Conservation (phyloP, 2,888 invertebrate species). For the Pseudeuparius sepicola region DNA sequence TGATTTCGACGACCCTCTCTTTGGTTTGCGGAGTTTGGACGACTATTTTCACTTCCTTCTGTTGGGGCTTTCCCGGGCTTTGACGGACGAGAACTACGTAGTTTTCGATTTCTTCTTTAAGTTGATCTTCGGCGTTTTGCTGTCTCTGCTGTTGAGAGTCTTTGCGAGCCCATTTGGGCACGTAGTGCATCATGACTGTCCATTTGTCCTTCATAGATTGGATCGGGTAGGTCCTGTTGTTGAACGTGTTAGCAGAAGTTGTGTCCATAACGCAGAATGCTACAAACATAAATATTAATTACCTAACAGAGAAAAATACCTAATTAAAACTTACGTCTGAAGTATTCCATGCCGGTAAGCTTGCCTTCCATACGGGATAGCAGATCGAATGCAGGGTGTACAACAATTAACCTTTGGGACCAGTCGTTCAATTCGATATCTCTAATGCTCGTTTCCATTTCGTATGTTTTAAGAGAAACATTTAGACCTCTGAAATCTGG, state of each 20-base stretch:
- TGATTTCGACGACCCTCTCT: slow-evolving; percentile 36
- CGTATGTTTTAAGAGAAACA: slow-evolving; percentile 40
- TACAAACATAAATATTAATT: slow-evolving; percentile 1
- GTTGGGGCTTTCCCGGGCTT: slow-evolving; percentile 24
- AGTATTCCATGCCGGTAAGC: slow-evolving; percentile 36
- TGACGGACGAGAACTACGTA: slow-evolving; percentile 40
- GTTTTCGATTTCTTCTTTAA: slow-evolving; percentile 32
- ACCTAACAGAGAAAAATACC: neutral
- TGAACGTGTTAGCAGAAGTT: slow-evolving; percentile 51
- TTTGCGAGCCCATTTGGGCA: slow-evolving; percentile 24
- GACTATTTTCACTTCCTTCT: slow-evolving; percentile 41
- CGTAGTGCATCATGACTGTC: slow-evolving; percentile 51
- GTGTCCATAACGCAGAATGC: slow-evolving; percentile 50
- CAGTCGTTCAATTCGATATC: slow-evolving; percentile 39
- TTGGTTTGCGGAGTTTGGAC: slow-evolving; percentile 34
- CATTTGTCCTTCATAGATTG: slow-evolving; percentile 42
- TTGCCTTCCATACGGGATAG: slow-evolving; percentile 31
- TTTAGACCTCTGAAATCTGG: slow-evolving; percentile 41
- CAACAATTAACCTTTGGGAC: slow-evolving; percentile 31
- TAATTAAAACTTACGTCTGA: slow-evolving; percentile 45
- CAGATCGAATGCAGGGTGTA: slow-evolving; percentile 42
- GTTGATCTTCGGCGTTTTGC: slow-evolving; percentile 32
- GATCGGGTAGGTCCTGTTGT: slow-evolving; percentile 50
- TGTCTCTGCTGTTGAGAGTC: slow-evolving; percentile 30
- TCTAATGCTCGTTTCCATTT: slow-evolving; percentile 35